Conservation (phyloP, 2,888 invertebrate species). For the Pasiphila rectangulata region DNA sequence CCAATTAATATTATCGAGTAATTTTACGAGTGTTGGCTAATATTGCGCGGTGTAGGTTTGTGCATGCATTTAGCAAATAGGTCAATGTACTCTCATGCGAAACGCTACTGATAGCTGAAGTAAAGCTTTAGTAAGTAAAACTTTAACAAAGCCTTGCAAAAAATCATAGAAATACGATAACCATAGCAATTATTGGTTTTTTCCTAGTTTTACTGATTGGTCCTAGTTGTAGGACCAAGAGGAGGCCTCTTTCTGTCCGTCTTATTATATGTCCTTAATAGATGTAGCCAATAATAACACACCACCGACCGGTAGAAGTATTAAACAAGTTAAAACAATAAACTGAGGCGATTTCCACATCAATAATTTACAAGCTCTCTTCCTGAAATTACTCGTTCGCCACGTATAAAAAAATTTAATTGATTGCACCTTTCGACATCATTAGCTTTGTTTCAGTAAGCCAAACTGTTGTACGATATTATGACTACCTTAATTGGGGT, state of each 20-base stretch:
- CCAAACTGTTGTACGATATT: not conserved
- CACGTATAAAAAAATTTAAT: not conserved
- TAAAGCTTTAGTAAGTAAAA: too few species aligned
- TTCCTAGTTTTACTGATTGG: too few species aligned
- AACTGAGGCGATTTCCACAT: too few species aligned
- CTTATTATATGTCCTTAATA: too few species aligned
- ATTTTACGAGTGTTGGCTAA: conserved; percentile 29
- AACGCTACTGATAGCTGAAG: not conserved
- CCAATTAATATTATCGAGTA: conserved; percentile 30
- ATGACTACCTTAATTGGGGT: not conserved
- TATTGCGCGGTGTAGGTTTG: conserved; percentile 21
- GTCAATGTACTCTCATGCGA: conserved; percentile 16
- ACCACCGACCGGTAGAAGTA: too few species aligned
- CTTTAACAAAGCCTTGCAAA: too few species aligned
- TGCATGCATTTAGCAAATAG: conserved; percentile 24
- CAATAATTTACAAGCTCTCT: not conserved
- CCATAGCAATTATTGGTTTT: too few species aligned
- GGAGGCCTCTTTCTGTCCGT: too few species aligned
- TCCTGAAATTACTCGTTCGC: not conserved
- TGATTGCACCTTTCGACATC: not conserved
- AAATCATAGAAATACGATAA: too few species aligned
- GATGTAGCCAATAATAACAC: too few species aligned
- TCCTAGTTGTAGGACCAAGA: too few species aligned
- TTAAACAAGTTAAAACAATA: too few species aligned
- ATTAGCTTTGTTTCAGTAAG: not conserved